Percentiles rank a stretch among this genome's conserved stretches.
Evolutionary conservation across 1,140 invertebrate genomes (phyloP).

Genomic region (Bombus confusus): DNA sequence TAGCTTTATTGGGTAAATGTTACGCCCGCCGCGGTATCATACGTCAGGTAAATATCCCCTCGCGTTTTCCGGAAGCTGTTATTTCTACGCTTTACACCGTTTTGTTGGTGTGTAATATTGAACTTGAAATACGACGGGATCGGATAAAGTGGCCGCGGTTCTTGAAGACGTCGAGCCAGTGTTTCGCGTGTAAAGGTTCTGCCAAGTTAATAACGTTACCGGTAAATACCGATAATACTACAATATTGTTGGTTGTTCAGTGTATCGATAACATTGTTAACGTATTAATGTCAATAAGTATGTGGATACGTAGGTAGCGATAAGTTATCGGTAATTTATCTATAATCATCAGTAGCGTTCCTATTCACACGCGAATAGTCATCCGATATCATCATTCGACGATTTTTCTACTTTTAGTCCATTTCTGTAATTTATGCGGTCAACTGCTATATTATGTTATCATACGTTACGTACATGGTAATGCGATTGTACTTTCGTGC

Average conservation of each 20-base stretch:
- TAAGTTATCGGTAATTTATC: not conserved
- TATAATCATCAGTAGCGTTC: not conserved
- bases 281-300: too few relatives aligned
- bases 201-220: not conserved
- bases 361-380: too few relatives aligned
- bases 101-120: not conserved
- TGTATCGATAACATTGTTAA: too few relatives aligned
- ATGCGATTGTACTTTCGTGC: not conserved
- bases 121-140: constrained; percentile 21
- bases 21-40: constrained; percentile 21
- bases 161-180: not conserved
- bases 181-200: not conserved
- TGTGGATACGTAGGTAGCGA: not conserved
- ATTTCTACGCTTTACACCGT: constrained; percentile 15
- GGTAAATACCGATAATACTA: too few relatives aligned
- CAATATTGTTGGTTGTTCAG: too few relatives aligned
- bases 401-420: not conserved
- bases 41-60: constrained; percentile 39
- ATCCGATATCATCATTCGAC: not conserved
- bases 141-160: not conserved
- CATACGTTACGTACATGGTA: not conserved
- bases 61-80: constrained; percentile 16
- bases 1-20: constrained; percentile 44
- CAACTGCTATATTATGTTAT: not conserved
- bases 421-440: not conserved